Evolutionary conservation across 1,140 invertebrate species (phyloP), one percentile per base, ranked within the genome.

Genomic region (Drosophila pseudoobscura): DNA sequence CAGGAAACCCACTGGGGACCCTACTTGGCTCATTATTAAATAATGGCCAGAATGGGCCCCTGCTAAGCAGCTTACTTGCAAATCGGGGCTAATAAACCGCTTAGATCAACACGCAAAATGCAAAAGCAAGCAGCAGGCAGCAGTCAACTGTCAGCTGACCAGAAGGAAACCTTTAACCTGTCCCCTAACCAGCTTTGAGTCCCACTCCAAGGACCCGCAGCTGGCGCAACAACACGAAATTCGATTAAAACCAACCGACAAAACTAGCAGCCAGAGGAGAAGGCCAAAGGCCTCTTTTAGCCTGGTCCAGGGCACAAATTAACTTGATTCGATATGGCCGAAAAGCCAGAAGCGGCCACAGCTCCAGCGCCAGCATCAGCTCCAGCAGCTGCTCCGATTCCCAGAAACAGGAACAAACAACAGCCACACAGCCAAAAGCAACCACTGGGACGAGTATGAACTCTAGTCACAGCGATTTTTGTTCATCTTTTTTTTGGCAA

Each of bases 291-390:
- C 29, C 29, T 29, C 29, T 29, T 2, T 7, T 6, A 29, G 46
- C 64, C 55, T 49, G 29, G 43, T 46, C 57, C 47, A 9, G 57
- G 41, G 58, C 63, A 57, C 51, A 73, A 80, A 80, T 80, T 80
- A 78, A 75, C 77, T 80, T 49, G 59, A 62, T 62, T 80, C 71
- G 77, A 80, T 65, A 61, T 58, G 56, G 65, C 70, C 57, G 62
- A 56, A 71, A 76, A 56, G 57, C 65, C 44, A 72, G 47, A 17
- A 60, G 39, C 64, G 39, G 24, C 31, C 47, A 31, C 49, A 41
- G n/a, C 3, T 13, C 3, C 9, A 11, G 35, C 9, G 8, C 7
- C 7, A 7, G 6, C 29, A 7, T 7, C 29, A 31, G 20, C 20
- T 8, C 31, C 78, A 75, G 57, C 78, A 80, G 60, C 72, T 80